These are phyloP conservation scores for Volucella zonaria DNA, from an alignment of 2,888 invertebrate genomes.

Conservation along the genomic window DNA sequence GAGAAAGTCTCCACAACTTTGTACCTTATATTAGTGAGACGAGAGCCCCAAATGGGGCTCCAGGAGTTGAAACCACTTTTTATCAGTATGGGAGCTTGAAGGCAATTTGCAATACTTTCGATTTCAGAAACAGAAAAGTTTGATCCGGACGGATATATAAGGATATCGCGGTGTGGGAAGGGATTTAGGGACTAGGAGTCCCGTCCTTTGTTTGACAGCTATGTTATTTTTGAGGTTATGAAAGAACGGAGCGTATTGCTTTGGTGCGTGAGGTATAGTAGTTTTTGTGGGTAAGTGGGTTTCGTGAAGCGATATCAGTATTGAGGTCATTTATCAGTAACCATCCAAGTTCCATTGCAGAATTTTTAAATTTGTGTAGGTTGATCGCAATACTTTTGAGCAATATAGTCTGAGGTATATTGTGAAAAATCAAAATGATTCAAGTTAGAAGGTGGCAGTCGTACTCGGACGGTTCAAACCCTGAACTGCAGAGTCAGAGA, in stretches of 20 bases:
- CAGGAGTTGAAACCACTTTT: constrained; percentile 8
- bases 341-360: background rate
- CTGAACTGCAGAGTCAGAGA: too few species aligned
- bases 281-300: background rate
- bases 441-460: too few species aligned
- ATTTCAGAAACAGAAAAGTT: constrained; percentile 23
- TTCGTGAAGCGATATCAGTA: background rate
- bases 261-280: background rate
- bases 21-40: too few species aligned
- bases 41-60: constrained; percentile 11
- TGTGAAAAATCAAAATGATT: too few species aligned
- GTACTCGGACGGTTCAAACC: background rate
- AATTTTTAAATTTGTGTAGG: background rate
- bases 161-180: constrained; percentile 18
- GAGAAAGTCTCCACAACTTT: background rate
- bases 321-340: background rate
- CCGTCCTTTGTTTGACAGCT: constrained; percentile 12
- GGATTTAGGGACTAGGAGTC: constrained; percentile 17
- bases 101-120: constrained; percentile 14
- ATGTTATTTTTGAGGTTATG: constrained; percentile 6
- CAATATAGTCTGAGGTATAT: too few species aligned
- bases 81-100: background rate
- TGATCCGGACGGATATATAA: constrained; percentile 27
- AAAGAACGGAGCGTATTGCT: background rate
- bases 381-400: background rate